Conservation (phyloP, 64 coral and sea anemone genomes). For the Anthopleura sola region DNA sequence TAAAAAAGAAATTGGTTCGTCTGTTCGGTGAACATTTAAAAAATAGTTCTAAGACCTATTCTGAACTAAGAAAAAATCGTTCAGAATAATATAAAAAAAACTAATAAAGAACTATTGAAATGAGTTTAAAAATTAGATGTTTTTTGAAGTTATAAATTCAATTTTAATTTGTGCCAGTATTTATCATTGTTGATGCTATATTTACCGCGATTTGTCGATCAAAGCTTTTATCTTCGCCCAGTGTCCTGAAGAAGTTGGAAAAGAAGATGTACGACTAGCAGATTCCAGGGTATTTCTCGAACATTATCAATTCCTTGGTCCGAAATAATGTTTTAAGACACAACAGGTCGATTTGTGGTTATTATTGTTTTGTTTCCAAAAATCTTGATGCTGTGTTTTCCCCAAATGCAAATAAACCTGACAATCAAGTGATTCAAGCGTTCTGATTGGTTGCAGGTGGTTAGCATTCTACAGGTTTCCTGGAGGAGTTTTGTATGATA, state of each 20-base stretch:
- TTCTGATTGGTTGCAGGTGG: slow-evolving; percentile 32
- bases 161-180: background rate
- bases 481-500: background rate
- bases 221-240: background rate
- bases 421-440: slow-evolving; percentile 5
- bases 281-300: background rate
- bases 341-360: background rate
- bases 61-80: no score
- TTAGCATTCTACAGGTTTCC: slow-evolving; percentile 23
- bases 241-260: background rate
- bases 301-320: background rate
- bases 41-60: no score
- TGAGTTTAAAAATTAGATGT: background rate
- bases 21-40: no score
- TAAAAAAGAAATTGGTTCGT: no score
- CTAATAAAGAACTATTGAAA: background rate
- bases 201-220: background rate
- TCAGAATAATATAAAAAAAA: background rate
- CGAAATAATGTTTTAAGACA: background rate
- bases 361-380: background rate
- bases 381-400: slow-evolving; percentile 6
- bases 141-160: background rate
- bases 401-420: slow-evolving; percentile 21
- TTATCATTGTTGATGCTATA: background rate
- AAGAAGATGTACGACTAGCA: background rate